Evolutionary conservation across 2,888 invertebrate genomes (phyloP), one percentile per base, ranked within the genome.

Genomic region (Heliconius hortense): DNA sequence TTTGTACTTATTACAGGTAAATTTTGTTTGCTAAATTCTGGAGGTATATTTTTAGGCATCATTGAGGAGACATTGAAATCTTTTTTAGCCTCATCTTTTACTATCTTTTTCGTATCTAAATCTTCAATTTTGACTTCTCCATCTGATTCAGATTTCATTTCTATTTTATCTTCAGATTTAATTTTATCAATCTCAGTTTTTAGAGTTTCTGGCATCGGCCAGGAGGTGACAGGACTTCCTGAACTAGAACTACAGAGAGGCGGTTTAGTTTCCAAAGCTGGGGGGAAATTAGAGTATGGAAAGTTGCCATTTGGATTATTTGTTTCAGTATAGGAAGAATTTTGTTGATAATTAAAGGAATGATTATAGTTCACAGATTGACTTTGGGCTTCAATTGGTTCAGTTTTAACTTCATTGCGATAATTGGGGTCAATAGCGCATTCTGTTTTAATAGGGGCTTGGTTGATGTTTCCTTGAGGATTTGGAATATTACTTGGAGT

Each of bases 101-200:
- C 92, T 60, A 93, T 89, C 81, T 88, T 93, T 81, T 90, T 95
- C 48, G 91, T 94, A 81, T 92, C 94, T 74, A 95, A 88, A 83
- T 93, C 93, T 84, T 94, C 90, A 76, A 94, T 94, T 88, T 95
- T 91, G 2, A 94, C 87, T 87, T 94, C 94, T 4, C 94, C 94
- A 39, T 94, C 94, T 0, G 93, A 91, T 84, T 95, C 95, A 3
- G 94, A 93, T 82, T 94, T 94, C 2, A 90, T 87, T 81, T 94
- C 94, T 8, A 85, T 79, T 84, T 92, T 94, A 77, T 92, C 93
- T 84, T 93, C 93, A 35, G 88, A 85, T 86, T 93, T 93, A 8
- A 92, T 81, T 85, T 90, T 93, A 78, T 93, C 91, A 43, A 91
- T 81, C 84, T 93, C 93, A 75, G 92, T 90, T 83, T 94, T 94